A percentile compares a stretch with the other conserved stretches of the same genome.
phyloP scores from a whole-genome alignment of 2,113 vertebrate genomes.

The Parus major region DNA sequence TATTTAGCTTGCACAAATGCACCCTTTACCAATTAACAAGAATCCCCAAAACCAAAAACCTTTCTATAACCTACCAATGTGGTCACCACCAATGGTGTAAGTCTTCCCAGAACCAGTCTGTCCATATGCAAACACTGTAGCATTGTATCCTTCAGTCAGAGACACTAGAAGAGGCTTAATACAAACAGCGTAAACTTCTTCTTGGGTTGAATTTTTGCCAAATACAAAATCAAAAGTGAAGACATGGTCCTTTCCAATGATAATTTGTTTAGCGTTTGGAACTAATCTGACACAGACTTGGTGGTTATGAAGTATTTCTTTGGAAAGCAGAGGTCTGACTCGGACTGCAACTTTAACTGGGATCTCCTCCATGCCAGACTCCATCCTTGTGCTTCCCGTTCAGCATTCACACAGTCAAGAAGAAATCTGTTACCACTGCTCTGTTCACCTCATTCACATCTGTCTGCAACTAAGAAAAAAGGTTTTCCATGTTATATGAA shows the following conservation, averaged over 20 bases:
- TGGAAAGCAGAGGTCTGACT: constrained; percentile 86
- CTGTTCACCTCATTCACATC: neutral
- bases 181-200: constrained; percentile 84
- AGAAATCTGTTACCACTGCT: neutral
- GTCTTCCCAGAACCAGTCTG: constrained; percentile 96
- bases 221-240: constrained; percentile 91
- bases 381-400: neutral
- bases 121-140: constrained; percentile 90
- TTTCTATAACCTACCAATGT: constrained; percentile 75
- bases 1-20: neutral
- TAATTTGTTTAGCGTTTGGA: constrained; percentile 80
- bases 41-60: neutral
- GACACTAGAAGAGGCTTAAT: constrained; percentile 84
- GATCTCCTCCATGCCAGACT: constrained; percentile 79
- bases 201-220: constrained; percentile 82
- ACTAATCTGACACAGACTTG: constrained; percentile 83
- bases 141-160: constrained; percentile 86
- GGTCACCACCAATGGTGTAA: constrained; percentile 84
- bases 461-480: constrained; percentile 25
- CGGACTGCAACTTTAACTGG: constrained; percentile 88
- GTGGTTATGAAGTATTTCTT: constrained; percentile 84
- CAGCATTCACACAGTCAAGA: neutral
- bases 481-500: neutral
- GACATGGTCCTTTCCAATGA: constrained; percentile 81
- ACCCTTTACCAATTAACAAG: neutral